Evolutionary conservation across 2,797 vertebrate species (phyloP).

Genomic region (Malacoctenus gilli): DNA sequence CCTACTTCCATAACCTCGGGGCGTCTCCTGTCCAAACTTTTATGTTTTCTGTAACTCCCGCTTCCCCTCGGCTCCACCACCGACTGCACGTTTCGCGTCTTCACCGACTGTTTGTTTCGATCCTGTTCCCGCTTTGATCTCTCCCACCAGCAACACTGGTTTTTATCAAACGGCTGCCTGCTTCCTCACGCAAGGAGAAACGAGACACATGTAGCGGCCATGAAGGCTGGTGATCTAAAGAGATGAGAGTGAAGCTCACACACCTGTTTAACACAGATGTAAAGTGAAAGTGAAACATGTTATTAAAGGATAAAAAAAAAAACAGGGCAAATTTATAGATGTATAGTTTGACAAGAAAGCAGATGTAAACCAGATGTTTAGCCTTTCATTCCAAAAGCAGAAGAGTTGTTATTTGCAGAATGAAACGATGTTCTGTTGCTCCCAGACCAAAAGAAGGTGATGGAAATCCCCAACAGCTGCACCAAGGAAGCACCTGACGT

Average conservation of each 20-base stretch:
- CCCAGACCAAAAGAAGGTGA: too few species aligned
- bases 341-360: slow-evolving; percentile 10
- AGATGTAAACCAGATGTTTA: slow-evolving; percentile 19
- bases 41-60: slow-evolving; percentile 8
- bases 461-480: too few species aligned
- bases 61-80: slow-evolving; percentile 2
- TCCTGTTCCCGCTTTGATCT: slow-evolving; percentile 30
- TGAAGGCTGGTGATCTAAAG: slow-evolving; percentile 1
- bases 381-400: slow-evolving; percentile 1
- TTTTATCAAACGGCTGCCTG: slow-evolving; percentile 17
- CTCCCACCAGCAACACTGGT: slow-evolving; percentile 14
- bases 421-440: background rate
- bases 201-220: slow-evolving; percentile 7
- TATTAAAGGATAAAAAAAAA: background rate
- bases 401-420: background rate
- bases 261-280: slow-evolving; percentile 12
- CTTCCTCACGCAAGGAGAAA: slow-evolving; percentile 2
- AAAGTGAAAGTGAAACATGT: background rate
- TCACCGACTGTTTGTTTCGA: slow-evolving; percentile 3
- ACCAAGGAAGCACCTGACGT: too few species aligned
- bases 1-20: slow-evolving; percentile 31
- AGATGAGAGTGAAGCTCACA: slow-evolving; percentile 5
- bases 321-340: too few species aligned
- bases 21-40: slow-evolving; percentile 13
- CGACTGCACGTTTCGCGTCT: slow-evolving; percentile 12